These are phyloP conservation scores for Hemithea aestivaria DNA, from an alignment of 2,888 invertebrate genomes.

Conservation along the genomic window DNA sequence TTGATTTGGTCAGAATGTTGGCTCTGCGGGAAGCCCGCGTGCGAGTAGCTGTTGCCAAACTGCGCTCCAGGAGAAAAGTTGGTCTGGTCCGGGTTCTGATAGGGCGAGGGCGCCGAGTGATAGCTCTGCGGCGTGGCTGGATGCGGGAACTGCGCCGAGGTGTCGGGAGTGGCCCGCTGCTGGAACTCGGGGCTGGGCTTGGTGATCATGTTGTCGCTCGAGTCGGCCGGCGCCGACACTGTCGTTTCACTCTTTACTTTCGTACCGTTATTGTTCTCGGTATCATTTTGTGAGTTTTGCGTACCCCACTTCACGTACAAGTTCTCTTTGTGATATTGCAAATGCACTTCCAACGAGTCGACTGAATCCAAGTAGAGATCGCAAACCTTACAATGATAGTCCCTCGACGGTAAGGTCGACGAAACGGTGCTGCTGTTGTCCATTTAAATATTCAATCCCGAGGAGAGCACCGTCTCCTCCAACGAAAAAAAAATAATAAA, in stretches of 20 bases:
- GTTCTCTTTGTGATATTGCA: conserved; percentile 89
- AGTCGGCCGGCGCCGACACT: conserved; percentile 86
- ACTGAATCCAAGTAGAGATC: conserved; percentile 86
- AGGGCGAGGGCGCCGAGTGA: conserved; percentile 83
- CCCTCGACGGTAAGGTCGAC: conserved; percentile 78
- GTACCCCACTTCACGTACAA: conserved; percentile 86
- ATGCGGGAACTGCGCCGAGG: conserved; percentile 78
- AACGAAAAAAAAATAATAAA: conserved; percentile 76
- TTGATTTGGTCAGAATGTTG: conserved; percentile 70
- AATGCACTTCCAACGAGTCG: conserved; percentile 87
- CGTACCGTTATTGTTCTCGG: conserved; percentile 82
- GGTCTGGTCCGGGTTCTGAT: conserved; percentile 80
- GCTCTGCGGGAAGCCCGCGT: conserved; percentile 72
- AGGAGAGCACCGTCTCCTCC: conserved; percentile 72
- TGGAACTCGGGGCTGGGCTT: conserved; percentile 81
- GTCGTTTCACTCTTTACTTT: conserved; percentile 81
- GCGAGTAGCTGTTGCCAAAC: conserved; percentile 71
- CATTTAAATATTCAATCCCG: conserved; percentile 75
- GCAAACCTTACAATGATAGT: conserved; percentile 87
- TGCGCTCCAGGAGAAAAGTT: conserved; percentile 78
- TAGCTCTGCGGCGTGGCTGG: conserved; percentile 83
- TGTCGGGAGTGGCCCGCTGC: conserved; percentile 79
- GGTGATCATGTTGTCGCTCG: conserved; percentile 83
- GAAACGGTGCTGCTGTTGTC: conserved; percentile 75
- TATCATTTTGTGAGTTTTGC: conserved; percentile 77